Conservation (phyloP, 2,888 invertebrate species). For the Noctua comes region DNA sequence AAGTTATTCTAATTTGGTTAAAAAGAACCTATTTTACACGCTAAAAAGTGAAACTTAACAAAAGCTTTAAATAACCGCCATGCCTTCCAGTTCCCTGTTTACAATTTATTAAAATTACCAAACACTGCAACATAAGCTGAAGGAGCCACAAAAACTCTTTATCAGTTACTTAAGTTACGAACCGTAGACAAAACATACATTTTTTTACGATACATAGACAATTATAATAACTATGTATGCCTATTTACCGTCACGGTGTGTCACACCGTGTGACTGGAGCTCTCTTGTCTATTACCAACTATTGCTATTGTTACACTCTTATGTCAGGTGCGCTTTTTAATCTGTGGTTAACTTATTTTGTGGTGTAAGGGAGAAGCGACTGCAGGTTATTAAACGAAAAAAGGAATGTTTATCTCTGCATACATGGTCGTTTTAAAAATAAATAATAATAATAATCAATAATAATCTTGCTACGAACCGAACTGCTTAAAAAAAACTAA, state of each 20-base stretch:
- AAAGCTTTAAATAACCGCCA: background rate
- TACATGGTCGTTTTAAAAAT: too few relatives aligned
- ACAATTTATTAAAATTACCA: constrained; percentile 18
- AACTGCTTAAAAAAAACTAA: background rate
- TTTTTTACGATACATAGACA: constrained; percentile 49
- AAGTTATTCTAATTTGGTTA: too few relatives aligned
- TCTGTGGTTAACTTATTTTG: constrained; percentile 48
- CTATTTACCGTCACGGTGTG: constrained; percentile 72
- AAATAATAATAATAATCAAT: too few relatives aligned
- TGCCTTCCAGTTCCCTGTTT: background rate
- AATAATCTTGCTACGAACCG: too few relatives aligned
- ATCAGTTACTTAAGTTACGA: constrained; percentile 48
- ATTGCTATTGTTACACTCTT: constrained; percentile 60
- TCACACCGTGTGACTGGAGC: constrained; percentile 68
- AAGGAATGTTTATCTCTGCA: background rate
- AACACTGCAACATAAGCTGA: background rate
- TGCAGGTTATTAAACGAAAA: background rate
- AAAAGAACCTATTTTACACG: background rate
- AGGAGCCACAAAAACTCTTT: constrained; percentile 33
- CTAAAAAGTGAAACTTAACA: background rate
- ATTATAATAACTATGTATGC: constrained; percentile 51
- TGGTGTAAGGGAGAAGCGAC: constrained; percentile 20
- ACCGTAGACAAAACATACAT: constrained; percentile 53
- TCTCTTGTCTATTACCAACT: constrained; percentile 48
- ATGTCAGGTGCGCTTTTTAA: constrained; percentile 58